Base-by-base conservation (phyloP, 1,140 invertebrate species). In the Calephelis nemesis region DNA sequence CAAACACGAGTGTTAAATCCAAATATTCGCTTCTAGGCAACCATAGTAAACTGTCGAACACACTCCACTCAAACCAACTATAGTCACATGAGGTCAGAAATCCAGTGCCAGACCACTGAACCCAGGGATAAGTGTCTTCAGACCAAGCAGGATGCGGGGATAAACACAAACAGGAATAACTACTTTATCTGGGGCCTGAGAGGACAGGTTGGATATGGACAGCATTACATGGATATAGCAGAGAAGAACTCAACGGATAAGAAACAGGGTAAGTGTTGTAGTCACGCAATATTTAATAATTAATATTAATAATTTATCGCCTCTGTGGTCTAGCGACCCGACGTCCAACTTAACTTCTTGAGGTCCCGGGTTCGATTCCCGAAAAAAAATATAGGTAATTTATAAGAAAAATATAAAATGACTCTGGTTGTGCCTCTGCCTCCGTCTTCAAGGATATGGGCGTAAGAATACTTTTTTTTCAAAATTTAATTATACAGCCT, bases 51-150 rank as follows among this genome's bases (percentile, higher is more conserved):
- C 60, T 93, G 92, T 47, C 71, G 72, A 15, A 95, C 95, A 0
- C 92, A 92, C 67, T 94, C 94, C 30, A 94, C 93, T 0, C 95
- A 96, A 82, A 95, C 95, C 0, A 50, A 82, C 39, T 92, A 93
- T 72, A 94, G 93, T 12, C 84, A 93, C 63, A 90, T 93, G 30
- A 87, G 92, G 63, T 86, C 84, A 40, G 92, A 92, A 58, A 81
- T 92, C 47, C 86, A 90, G 45, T 90, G 92, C 45, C 94, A 95
- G 85, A 94, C 93, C 0, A 74, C 88, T 8, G 75, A 90, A 12
- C 77, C 81, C 0, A 86, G 90, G 47, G 85, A 93, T 71, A 90
- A 92, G 68, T 76, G 80, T 47, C 72, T 88, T 4, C 94, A 95
- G 84, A 95, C 95, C 0, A 92, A 81, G 62, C 88, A 79, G 71